These are phyloP conservation scores for Eospalax fontanierii DNA, from an alignment of 2,797 vertebrate genomes.

Conservation along the genomic window DNA sequence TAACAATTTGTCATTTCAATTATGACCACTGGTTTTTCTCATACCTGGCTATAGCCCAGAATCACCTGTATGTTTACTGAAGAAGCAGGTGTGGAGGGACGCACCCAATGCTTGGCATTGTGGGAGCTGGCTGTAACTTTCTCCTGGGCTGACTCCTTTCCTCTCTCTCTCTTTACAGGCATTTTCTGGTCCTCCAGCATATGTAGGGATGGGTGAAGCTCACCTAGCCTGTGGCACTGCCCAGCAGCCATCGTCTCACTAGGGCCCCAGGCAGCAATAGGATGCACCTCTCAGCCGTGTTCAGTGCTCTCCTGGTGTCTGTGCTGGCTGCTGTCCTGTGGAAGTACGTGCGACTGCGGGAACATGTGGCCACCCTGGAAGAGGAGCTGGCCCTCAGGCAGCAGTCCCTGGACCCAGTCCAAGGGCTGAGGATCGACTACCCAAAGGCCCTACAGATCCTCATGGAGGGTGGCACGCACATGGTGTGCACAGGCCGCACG, in stretches of 20 bases:
- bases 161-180: conserved; percentile 78
- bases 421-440: conserved; percentile 94
- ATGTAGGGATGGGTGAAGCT: conserved; percentile 86
- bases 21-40: background rate
- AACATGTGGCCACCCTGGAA: conserved; percentile 93
- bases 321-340: conserved; percentile 96
- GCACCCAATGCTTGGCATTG: background rate
- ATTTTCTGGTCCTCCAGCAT: conserved; percentile 72
- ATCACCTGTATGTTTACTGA: background rate
- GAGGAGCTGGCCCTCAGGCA: conserved; percentile 94
- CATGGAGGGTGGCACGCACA: conserved; percentile 95
- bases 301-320: conserved; percentile 97
- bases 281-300: conserved; percentile 96
- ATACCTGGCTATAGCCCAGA: background rate
- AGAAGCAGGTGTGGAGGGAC: background rate
- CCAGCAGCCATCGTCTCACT: conserved; percentile 88
- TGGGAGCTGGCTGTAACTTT: no score
- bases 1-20: background rate
- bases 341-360: conserved; percentile 95
- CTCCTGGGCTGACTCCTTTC: background rate
- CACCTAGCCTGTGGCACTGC: conserved; percentile 69
- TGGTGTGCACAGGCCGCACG: conserved; percentile 98
- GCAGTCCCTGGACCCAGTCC: conserved; percentile 89
- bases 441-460: conserved; percentile 95
- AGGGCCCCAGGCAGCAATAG: conserved; percentile 89